Evolutionary conservation across 2,113 vertebrate genomes (phyloP), one percentile per base, ranked within the genome.

Genomic region (Lathamus discolor): DNA sequence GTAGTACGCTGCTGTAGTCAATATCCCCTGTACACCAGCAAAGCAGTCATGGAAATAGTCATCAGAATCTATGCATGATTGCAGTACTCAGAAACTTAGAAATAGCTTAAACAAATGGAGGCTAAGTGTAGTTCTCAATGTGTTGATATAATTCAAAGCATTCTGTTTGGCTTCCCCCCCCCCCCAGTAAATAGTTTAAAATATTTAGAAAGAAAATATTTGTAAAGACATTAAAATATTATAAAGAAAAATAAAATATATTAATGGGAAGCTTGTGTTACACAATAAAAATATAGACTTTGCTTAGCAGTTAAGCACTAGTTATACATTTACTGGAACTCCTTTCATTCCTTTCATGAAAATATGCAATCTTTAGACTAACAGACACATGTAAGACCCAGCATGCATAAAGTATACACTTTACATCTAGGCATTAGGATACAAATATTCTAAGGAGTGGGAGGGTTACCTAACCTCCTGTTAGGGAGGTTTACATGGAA

Each of bases 1-100:
- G 98, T 8, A 99, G 97, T 92, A 99, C 98, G 0, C 98, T 98
- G 73, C 99, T 99, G 96, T 99, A 99, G 91, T 99, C 99, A 55
- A 98, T 94, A 37, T 99, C 99, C 35, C 98, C 99, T 99, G 97
- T 43, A 57, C 55, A 73, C 22, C 31, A 51, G 88, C 44, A 95
- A 69, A 91, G 39, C 28, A 79, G 64, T 82, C 48, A 86, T 22
- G 39, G 86, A 92, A 95, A 95, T 31, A n/a, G 37, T 39, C 22
- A 86, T 85, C 76, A 97, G 78, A 62, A 88, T 62, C 35, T 75
- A 27, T 1, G 31, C 90, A 92, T 14, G 17, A 29, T 59, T 90
- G 51, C 39, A 70, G 33, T 11, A 24, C 51, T 70, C 64, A 74
- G 52, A 93, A 88, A 86, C 51, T 33, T 61, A 78, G 43, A 83